phyloP scores from a whole-genome alignment of 1,140 invertebrate genomes.

The Drosophila nigromelanica region DNA sequence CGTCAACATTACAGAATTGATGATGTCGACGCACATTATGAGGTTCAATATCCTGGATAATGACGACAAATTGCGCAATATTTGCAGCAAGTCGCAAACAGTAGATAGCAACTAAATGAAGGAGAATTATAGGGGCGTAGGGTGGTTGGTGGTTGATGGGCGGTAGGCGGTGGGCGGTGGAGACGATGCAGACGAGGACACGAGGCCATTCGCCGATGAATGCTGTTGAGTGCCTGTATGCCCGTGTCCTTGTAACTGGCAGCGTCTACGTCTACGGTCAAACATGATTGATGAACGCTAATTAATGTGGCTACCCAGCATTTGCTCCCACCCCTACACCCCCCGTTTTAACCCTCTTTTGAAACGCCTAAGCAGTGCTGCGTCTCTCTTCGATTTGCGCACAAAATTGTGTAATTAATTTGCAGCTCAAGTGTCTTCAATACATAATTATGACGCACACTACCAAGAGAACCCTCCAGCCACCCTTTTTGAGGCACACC shows the following conservation, averaged over 20 bases:
- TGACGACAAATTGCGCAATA: conserved; percentile 82
- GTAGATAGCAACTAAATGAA: not conserved
- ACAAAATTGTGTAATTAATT: conserved; percentile 77
- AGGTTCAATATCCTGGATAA: conserved; percentile 82
- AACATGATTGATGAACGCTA: conserved; percentile 81
- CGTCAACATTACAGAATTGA: conserved; percentile 73
- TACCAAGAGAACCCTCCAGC: not conserved
- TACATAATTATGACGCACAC: conserved; percentile 66
- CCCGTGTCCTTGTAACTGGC: conserved; percentile 53
- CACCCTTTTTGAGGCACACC: not conserved
- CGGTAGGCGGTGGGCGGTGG: too few species aligned
- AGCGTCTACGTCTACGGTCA: conserved; percentile 55
- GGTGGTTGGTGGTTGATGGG: not conserved
- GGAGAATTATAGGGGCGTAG: not conserved
- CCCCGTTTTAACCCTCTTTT: not conserved
- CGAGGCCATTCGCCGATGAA: conserved; percentile 18
- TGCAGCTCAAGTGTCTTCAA: conserved; percentile 63
- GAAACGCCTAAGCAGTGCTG: not conserved
- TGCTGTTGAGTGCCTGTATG: conserved; percentile 24
- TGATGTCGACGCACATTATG: conserved; percentile 76
- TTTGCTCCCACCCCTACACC: not conserved
- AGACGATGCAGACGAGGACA: not conserved
- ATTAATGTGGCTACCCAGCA: conserved; percentile 66
- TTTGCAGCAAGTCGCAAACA: conserved; percentile 59
- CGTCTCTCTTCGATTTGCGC: conserved; percentile 25